These are phyloP conservation scores for Hippolais icterina DNA, from an alignment of 2,113 vertebrate genomes.

Conservation along the genomic window DNA sequence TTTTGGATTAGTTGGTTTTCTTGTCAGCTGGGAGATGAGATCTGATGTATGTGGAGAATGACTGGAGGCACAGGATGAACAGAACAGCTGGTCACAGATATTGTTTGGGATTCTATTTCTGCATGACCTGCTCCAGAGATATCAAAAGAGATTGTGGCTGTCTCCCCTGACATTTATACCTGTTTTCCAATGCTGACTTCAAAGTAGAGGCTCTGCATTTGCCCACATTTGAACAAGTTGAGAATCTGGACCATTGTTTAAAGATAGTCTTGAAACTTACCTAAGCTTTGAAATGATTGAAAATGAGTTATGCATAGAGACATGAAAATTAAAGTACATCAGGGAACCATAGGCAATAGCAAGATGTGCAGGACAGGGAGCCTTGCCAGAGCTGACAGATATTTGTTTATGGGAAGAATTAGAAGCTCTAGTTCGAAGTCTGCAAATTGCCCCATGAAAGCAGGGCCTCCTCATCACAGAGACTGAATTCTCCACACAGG, in stretches of 20 bases:
- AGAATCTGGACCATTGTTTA: neutral
- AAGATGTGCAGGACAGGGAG: neutral
- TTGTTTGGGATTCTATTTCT: conserved; percentile 50
- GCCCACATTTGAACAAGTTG: neutral
- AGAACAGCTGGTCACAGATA: conserved; percentile 50
- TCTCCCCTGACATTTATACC: conserved; percentile 31
- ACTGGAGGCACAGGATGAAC: conserved; percentile 18
- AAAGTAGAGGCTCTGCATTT: conserved; percentile 17
- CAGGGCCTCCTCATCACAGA: neutral
- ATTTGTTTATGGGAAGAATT: neutral
- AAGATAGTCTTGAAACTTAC: neutral
- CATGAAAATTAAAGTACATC: neutral
- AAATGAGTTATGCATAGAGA: neutral
- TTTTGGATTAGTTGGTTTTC: conserved; percentile 48
- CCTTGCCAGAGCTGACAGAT: neutral
- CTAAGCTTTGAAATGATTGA: neutral
- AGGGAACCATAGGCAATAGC: neutral
- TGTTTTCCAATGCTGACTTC: conserved; percentile 5
- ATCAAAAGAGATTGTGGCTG: conserved; percentile 23
- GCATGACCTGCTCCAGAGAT: conserved; percentile 37
- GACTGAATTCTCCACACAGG: neutral
- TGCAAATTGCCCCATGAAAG: neutral
- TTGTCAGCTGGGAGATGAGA: conserved; percentile 47
- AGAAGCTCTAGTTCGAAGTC: neutral
- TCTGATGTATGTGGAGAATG: conserved; percentile 33